A percentile compares a stretch with the other conserved stretches of the same genome.
Conservation (phyloP, 1,140 invertebrate species). For the Centruroides vittatus region DNA sequence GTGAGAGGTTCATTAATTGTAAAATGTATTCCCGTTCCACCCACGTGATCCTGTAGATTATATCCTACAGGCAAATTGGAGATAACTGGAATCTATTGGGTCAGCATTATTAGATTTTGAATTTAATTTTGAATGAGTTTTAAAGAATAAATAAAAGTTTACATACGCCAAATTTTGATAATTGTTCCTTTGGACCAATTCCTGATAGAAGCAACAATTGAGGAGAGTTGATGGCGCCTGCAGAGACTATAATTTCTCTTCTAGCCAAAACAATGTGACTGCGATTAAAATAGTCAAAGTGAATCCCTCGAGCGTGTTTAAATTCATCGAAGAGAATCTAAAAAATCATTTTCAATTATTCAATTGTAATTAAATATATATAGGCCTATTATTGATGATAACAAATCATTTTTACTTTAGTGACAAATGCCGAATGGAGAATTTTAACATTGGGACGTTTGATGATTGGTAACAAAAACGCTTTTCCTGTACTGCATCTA, state of each 20-base stretch:
- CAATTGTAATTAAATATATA: no score
- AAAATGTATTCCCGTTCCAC: constrained; percentile 20
- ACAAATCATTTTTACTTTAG: not conserved
- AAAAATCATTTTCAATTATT: constrained; percentile 6
- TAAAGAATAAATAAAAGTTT: not conserved
- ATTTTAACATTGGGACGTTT: not conserved
- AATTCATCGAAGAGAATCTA: constrained; percentile 59
- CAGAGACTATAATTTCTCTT: constrained; percentile 8
- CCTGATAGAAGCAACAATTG: constrained; percentile 6
- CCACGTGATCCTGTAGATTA: constrained; percentile 46
- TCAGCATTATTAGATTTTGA: no score
- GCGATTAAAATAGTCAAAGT: constrained; percentile 57
- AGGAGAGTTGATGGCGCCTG: constrained; percentile 3
- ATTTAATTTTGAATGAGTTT: no score
- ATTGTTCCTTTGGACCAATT: constrained; percentile 8
- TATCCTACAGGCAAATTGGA: constrained; percentile 29
- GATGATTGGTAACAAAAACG: constrained; percentile 43
- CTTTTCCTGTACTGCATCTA: constrained; percentile 76
- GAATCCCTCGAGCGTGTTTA: constrained; percentile 69
- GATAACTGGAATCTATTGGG: constrained; percentile 15
- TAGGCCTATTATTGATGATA: no score
- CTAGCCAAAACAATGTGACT: constrained; percentile 40
- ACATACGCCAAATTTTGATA: constrained; percentile 9
- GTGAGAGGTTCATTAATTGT: not conserved
- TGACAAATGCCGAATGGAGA: not conserved